Percentiles rank a stretch among this genome's conserved stretches.
These are phyloP conservation scores for Thunnus albacares DNA, from an alignment of 2,797 vertebrate species.

Conservation along the genomic window DNA sequence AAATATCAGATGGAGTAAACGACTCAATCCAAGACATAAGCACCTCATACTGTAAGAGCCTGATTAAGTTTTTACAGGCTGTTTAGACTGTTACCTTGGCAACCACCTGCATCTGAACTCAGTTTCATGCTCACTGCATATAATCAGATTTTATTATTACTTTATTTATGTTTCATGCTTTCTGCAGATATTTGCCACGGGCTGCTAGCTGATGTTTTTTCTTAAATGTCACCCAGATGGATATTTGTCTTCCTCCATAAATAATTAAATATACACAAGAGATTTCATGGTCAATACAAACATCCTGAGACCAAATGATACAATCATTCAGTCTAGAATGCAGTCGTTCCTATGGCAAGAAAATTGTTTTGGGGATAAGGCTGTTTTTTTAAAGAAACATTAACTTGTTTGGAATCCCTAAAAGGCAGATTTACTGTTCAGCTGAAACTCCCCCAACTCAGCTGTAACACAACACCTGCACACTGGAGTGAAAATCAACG, in stretches of 20 bases:
- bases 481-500: not conserved
- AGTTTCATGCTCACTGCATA: slow-evolving; percentile 3
- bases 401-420: not conserved
- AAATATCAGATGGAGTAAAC: slow-evolving; percentile 27
- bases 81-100: slow-evolving; percentile 43
- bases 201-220: not conserved
- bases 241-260: slow-evolving; percentile 25
- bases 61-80: slow-evolving; percentile 33
- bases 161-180: not conserved
- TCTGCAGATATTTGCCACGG: not conserved
- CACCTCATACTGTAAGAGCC: slow-evolving; percentile 9
- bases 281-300: slow-evolving; percentile 28
- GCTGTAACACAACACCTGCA: slow-evolving; percentile 22
- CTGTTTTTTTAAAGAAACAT: no score
- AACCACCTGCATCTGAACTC: slow-evolving; percentile 38
- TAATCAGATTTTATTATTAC: slow-evolving; percentile 33
- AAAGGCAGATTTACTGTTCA: not conserved
- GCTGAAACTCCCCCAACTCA: not conserved
- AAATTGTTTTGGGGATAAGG: no score
- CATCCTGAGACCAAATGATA: slow-evolving; percentile 4
- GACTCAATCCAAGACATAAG: slow-evolving; percentile 39
- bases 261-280: not conserved
- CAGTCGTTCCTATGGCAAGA: not conserved
- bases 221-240: slow-evolving; percentile 23
- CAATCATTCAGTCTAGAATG: not conserved